phyloP scores from a whole-genome alignment of 2,113 vertebrate genomes.

The Melanerpes formicivorus region DNA sequence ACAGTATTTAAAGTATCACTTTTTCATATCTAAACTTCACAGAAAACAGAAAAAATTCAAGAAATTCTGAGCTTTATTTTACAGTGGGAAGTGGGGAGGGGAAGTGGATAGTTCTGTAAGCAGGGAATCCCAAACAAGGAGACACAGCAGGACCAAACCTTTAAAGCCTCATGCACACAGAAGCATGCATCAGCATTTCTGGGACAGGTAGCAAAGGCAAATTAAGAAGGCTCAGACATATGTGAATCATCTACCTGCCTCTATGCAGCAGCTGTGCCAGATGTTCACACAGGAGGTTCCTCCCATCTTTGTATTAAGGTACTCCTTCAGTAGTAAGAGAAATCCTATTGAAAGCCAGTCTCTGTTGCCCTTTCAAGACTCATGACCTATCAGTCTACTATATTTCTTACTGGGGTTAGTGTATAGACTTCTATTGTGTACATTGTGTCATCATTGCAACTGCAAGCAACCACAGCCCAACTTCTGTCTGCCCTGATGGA shows the following conservation, averaged over 20 bases:
- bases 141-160: background rate
- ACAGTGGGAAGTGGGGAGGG: background rate
- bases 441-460: background rate
- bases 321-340: background rate
- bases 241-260: background rate
- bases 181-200: background rate
- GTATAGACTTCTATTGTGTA: background rate
- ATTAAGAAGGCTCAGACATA: background rate
- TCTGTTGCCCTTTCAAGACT: background rate
- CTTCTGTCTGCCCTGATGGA: background rate
- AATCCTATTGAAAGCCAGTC: background rate
- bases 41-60: background rate
- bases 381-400: background rate
- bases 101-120: background rate
- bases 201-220: background rate
- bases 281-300: fast-evolving
- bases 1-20: background rate
- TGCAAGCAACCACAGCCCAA: background rate
- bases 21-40: background rate
- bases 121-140: background rate
- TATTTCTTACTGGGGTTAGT: background rate
- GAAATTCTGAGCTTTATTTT: background rate
- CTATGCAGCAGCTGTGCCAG: background rate
- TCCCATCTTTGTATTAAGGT: background rate
- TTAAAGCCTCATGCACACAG: background rate